Evolutionary conservation across 64 coral and sea anemone species (phyloP).

Genomic region (Hydrozoanthus tunicans): DNA sequence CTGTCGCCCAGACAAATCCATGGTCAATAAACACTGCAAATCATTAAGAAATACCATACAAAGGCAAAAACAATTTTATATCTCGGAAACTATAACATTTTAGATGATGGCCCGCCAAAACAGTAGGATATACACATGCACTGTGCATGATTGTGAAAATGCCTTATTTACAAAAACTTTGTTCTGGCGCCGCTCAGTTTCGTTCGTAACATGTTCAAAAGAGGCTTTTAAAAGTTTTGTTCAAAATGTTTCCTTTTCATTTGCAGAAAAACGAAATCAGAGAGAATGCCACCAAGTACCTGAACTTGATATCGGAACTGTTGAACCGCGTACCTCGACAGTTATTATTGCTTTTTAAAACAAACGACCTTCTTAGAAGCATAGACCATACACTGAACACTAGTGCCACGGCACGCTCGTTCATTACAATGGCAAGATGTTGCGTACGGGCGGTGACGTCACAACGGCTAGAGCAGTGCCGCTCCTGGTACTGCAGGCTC

Average conservation of each 20-base stretch:
- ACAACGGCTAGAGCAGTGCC: conserved; percentile 31
- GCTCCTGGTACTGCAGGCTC: conserved; percentile 42
- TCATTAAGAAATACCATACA: no score
- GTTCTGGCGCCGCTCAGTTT: no score
- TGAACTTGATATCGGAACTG: conserved; percentile 55
- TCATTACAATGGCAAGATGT: conserved; percentile 56
- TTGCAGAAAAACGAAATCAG: conserved; percentile 56
- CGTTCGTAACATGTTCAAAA: no score
- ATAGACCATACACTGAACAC: conserved; percentile 50
- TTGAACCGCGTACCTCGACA: conserved; percentile 40
- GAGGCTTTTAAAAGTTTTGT: no score
- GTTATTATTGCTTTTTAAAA: conserved; percentile 38
- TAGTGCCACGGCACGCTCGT: conserved; percentile 58
- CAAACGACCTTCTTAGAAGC: conserved; percentile 43
- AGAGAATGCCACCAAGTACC: conserved; percentile 37
- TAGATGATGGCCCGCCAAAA: no score
- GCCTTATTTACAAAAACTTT: no score
- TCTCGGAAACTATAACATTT: no score
- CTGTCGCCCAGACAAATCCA: no score
- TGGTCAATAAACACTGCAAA: no score
- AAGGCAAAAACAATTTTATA: no score
- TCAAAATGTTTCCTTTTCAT: neutral
- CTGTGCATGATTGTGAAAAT: no score
- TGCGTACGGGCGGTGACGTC: conserved; percentile 39
- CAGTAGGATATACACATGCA: no score